Base-by-base conservation (phyloP, 2,113 vertebrate species). In the Pelmatolapia mariae region DNA sequence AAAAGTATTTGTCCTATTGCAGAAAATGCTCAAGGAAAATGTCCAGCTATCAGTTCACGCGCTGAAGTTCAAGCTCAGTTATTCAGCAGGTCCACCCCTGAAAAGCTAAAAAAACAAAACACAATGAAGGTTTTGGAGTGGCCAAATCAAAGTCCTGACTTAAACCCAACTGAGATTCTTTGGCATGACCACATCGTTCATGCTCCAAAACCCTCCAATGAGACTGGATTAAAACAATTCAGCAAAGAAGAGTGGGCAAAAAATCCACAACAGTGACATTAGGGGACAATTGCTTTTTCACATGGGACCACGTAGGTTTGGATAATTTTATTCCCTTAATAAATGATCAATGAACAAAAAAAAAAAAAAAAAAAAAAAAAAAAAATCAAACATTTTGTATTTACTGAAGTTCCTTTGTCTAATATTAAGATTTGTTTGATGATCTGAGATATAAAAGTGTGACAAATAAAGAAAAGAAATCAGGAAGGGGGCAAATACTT, bases 21-120 rank as follows among this genome's bases (percentile, higher is more conserved):
- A 68, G 33, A 68, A 68, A 68, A 68, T 68, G 11, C 63, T 68
- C 10, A 40, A 68, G 3, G 36, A 68, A 40, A 40, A n/a, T 22
- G 63, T 24, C 12, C 63, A 36, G 63, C 63, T 36, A 22, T 15
- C 33, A 68, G 33, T 68, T 40, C 33, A 40, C 3, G 0, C 0
- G 7, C 63, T 68, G 33, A 68, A 22, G 11, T 40, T 66, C 61
- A 66, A 66, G 10, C 63, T 68, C 19, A 43, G 36, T 43, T 43
- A 3, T 43, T 40, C 2, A 71, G n/a, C 38, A 43, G 66, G 38
- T 71, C n/a, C 8, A 71, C 66, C 38, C 38, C 5, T 43, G 66
- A 71, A 6, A 24, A 10, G n/a, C 38, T 71, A 24, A 71, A 73
- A 68, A 0, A n/a, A 3, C 31, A 12, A 73, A 10, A 68, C 22